These are phyloP conservation scores for Pseudopodoces humilis DNA, from an alignment of 2,113 vertebrate species.

Conservation along the genomic window DNA sequence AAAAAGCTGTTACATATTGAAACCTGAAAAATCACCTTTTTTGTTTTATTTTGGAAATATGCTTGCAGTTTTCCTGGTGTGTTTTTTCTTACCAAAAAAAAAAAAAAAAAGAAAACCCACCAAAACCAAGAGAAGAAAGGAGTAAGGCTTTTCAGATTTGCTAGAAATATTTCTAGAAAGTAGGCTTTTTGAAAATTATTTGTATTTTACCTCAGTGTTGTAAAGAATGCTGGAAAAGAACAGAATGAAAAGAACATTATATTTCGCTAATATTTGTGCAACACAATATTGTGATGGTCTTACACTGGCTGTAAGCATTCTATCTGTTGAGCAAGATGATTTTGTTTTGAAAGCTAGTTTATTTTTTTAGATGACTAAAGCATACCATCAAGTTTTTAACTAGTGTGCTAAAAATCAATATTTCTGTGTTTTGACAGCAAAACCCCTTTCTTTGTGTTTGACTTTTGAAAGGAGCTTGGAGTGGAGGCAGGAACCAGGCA, in stretches of 20 bases:
- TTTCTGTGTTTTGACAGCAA: constrained; percentile 38
- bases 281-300: background rate
- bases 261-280: background rate
- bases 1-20: constrained; percentile 77
- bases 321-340: background rate
- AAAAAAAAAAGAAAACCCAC: background rate
- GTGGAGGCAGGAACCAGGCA: background rate
- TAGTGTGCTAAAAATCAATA: constrained; percentile 53
- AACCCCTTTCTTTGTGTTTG: constrained; percentile 17
- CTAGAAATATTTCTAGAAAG: background rate
- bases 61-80: constrained; percentile 73
- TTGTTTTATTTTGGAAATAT: constrained; percentile 75
- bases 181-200: background rate
- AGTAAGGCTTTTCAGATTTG: background rate
- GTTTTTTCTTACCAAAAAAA: background rate
- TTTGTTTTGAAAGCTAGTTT: constrained; percentile 31
- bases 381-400: constrained; percentile 28
- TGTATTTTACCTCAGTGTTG: background rate
- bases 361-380: constrained; percentile 42
- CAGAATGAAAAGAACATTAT: background rate
- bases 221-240: background rate
- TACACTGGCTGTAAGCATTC: background rate
- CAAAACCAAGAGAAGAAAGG: background rate
- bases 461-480: background rate
- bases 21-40: constrained; percentile 75